phyloP scores from a whole-genome alignment of 2,888 invertebrate species.

The Yponomeuta malinellus region DNA sequence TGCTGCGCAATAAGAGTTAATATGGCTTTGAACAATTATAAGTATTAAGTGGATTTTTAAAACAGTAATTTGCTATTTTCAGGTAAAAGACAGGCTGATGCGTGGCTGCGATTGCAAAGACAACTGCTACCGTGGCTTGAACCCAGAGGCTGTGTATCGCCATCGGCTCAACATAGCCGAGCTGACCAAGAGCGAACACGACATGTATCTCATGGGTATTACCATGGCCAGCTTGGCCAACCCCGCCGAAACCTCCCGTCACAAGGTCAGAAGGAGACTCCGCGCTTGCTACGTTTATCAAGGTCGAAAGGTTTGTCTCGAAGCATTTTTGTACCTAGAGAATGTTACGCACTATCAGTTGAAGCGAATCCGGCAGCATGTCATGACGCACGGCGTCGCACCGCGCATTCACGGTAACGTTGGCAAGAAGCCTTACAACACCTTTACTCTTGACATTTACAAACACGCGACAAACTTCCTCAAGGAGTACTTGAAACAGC shows the following conservation, averaged over 20 bases:
- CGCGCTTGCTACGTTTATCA: conserved; percentile 86
- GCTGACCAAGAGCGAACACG: conserved; percentile 86
- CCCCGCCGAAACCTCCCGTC: conserved; percentile 81
- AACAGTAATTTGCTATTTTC: conserved; percentile 33
- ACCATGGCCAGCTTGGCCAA: conserved; percentile 88
- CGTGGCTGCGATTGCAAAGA: conserved; percentile 87
- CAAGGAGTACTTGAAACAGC: conserved; percentile 82
- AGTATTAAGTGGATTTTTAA: no score
- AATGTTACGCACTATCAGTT: conserved; percentile 88
- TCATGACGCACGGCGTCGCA: conserved; percentile 86
- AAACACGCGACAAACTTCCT: conserved; percentile 86
- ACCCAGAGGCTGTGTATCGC: conserved; percentile 83
- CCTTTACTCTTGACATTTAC: conserved; percentile 86
- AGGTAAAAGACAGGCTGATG: conserved; percentile 81
- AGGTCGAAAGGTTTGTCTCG: conserved; percentile 84
- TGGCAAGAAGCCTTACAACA: conserved; percentile 87
- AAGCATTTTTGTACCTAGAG: conserved; percentile 86
- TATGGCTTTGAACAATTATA: no score
- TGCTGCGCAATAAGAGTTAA: no score
- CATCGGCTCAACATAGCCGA: conserved; percentile 87
- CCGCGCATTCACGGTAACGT: conserved; percentile 87
- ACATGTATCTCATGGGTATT: conserved; percentile 91
- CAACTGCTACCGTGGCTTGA: conserved; percentile 84
- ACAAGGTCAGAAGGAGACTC: conserved; percentile 82
- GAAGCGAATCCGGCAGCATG: conserved; percentile 85